Evolutionary conservation across 2,797 vertebrate species (phyloP).

Genomic region (Dermochelys coriacea): DNA sequence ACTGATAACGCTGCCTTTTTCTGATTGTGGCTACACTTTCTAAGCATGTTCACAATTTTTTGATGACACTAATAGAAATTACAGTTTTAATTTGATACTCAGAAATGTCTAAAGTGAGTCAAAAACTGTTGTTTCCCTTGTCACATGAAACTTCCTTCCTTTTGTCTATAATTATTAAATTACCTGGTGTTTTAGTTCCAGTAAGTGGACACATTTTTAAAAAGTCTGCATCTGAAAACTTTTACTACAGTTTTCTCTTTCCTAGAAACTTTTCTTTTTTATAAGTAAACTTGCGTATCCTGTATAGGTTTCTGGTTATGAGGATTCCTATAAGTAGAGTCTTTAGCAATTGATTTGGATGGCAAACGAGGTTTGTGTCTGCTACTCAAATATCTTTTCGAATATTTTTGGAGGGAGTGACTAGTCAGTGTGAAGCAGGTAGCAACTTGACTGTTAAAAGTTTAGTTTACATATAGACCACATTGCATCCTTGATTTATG

Average conservation of each 20-base stretch:
- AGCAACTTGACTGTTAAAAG: background rate
- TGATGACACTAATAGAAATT: background rate
- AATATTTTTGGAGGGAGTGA: background rate
- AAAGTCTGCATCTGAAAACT: background rate
- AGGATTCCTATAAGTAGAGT: background rate
- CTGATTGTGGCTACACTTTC: background rate
- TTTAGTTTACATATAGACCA: background rate
- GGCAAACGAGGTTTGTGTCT: background rate
- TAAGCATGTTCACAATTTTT: background rate
- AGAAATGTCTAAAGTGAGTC: background rate
- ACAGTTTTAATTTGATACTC: background rate
- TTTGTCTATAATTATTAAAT: background rate
- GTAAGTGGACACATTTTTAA: background rate
- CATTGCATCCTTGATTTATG: background rate
- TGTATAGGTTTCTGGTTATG: background rate
- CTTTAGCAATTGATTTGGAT: background rate
- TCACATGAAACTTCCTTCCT: background rate
- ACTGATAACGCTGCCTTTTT: background rate
- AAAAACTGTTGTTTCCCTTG: background rate
- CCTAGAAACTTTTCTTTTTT: background rate
- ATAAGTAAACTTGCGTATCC: background rate
- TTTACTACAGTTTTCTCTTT: background rate
- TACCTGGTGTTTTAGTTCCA: background rate
- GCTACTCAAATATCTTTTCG: background rate
- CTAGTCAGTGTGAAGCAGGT: background rate